Base-by-base conservation (phyloP, 1,140 invertebrate genomes). In the Drosophila pruinosa region DNA sequence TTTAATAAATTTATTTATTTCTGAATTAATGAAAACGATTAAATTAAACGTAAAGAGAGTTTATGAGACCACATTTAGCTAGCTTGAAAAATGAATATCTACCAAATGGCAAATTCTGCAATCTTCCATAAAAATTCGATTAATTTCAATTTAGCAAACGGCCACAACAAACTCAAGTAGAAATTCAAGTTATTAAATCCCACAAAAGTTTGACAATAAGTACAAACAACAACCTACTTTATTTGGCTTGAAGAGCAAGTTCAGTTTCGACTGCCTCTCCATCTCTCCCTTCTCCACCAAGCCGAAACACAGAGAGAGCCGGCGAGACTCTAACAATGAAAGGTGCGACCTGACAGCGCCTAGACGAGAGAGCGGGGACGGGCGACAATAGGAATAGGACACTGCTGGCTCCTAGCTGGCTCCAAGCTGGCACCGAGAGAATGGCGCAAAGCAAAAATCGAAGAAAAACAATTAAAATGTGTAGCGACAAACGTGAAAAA, bases 401-500 rank as follows among this genome's bases (percentile, higher is more conserved):
- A 24, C 22, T 17, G n/a, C 50, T 19, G n/a, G n/a, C n/a, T n/a
- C n/a, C 31, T n/a, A 26, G n/a, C 38, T 57, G 54, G 54, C 54
- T 31, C 54, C 54, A 22, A 24, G 36, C 54, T 43, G 54, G 14
- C 39, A 43, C 7, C 22, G 43, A 63, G 53, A 38, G 67, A 76
- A 48, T 31, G 63, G 19, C 38, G 58, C 50, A 81, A 86, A 78
- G 63, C 65, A 69, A 88, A 82, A 86, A 88, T 88, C 78, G 71
- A 81, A 78, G 75, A 88, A 86, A 86, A 68, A 86, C 82, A 86
- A 86, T 86, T 86, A 86, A 75, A 88, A 86, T 82, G 63, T 88
- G 81, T 81, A 70, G 74, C 65, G 47, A 70, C 74, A 69, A 86
- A 57, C 39, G 53, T 47, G 70, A 41, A 72, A 75, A 88, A 62